Evolutionary conservation across 2,797 vertebrate species (phyloP), one percentile per base, ranked within the genome.

Genomic region (Sarcoramphus papa): DNA sequence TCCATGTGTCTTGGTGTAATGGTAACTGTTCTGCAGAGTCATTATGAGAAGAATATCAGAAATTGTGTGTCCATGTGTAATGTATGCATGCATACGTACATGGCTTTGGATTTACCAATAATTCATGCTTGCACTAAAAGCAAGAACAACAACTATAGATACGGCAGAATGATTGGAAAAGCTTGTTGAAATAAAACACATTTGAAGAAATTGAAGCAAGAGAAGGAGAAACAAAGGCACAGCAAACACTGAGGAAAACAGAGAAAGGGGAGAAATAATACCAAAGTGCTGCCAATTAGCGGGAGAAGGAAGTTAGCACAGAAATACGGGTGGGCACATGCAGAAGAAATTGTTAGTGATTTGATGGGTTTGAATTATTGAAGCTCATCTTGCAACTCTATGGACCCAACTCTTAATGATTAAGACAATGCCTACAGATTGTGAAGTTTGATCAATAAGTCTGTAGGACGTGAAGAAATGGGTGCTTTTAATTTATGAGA

Each of bases 71-170:
- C 57, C 4, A 1, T 19, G 27, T 14, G 5, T 35, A 23, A 40
- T 14, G 12, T 40, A 22, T 33, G 22, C 10, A 3, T 22, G 28
- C 11, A 2, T 24, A 4, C 3, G 1, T 25, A 17, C 0, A 0
- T 78, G 54, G 63, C 43, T 95, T 82, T 45, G 56, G 41, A 20
- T 76, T 64, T 75, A 63, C n/a, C 35, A 24, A 1, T 37, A 43
- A 28, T 31, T 84, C n/a, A 8, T 2, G 0, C 30, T 83, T 25
- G 5, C 12, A 5, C 25, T 28, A 8, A 54, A 64, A 75, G 9
- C 18, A 62, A 60, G 28, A 67, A 4, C 41, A 53, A 47, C 37
- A 27, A 3, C 35, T 75, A 2, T 4, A 56, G 56, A 31, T 2
- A 1, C 45, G 11, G 62, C 53, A 65, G 50, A 65, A 62, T 10